Conservation (phyloP, 2,797 vertebrate genomes). For the Peromyscus aztecus region DNA sequence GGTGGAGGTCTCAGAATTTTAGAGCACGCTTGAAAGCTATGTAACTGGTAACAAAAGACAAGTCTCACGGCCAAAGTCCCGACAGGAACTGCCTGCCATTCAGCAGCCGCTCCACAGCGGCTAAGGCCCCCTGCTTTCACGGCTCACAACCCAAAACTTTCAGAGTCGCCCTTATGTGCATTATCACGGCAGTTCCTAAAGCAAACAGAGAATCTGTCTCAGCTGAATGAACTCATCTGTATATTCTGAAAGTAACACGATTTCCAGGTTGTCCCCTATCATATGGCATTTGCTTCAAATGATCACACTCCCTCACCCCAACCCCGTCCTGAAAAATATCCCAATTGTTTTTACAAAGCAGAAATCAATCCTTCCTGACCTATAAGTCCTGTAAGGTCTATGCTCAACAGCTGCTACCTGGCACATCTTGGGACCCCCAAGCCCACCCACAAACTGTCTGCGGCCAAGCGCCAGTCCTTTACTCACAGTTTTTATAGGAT, state of each 20-base stretch:
- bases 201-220: not conserved
- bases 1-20: not conserved
- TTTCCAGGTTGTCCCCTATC: not conserved
- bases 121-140: not conserved
- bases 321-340: not conserved
- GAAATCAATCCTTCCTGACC: not conserved
- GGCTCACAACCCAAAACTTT: not conserved
- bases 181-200: not conserved
- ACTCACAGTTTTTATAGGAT: not conserved
- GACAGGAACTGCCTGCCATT: not conserved
- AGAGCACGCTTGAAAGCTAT: not conserved
- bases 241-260: not conserved
- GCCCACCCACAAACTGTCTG: not conserved
- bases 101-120: not conserved
- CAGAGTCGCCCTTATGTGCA: not conserved
- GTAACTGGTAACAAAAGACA: too few species aligned
- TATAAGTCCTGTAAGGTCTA: not conserved
- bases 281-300: not conserved
- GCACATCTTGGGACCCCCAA: not conserved
- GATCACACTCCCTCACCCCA: not conserved
- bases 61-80: not conserved
- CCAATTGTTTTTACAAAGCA: not conserved
- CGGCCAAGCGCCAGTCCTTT: not conserved
- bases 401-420: not conserved
- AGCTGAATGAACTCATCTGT: not conserved